These are phyloP conservation scores for Benthosema pterotum DNA, from an alignment of 2,797 vertebrate species.

Conservation along the genomic window DNA sequence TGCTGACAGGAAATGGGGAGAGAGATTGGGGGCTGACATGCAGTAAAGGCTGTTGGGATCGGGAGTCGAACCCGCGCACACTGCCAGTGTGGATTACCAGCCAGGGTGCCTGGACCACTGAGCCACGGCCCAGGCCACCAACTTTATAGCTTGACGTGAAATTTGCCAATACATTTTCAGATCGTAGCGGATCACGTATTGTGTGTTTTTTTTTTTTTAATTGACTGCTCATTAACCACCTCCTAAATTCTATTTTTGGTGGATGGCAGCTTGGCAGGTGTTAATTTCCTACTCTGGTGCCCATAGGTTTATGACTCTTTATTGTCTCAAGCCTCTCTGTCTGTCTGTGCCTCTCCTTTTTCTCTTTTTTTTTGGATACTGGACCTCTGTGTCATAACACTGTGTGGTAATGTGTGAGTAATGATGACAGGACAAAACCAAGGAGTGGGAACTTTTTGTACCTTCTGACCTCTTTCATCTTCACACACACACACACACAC, in stretches of 20 bases:
- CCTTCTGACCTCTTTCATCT: conserved; percentile 11
- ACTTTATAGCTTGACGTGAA: too few relatives aligned
- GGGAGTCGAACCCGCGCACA: too few relatives aligned
- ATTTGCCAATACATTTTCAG: too few relatives aligned
- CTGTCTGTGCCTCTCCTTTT: not conserved
- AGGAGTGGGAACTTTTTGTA: not conserved
- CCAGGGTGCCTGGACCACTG: too few relatives aligned
- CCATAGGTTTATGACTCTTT: not conserved
- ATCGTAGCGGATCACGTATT: too few relatives aligned
- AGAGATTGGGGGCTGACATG: too few relatives aligned
- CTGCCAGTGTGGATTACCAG: too few relatives aligned
- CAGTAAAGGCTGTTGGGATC: too few relatives aligned
- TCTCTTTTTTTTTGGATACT: not conserved
- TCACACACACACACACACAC: conserved; percentile 8
- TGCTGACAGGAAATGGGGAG: too few relatives aligned
- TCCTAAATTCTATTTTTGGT: too few relatives aligned
- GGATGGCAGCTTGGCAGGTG: too few relatives aligned
- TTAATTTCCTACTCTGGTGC: not conserved
- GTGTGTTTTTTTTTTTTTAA: not conserved
- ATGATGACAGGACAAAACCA: not conserved
- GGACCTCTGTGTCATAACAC: not conserved
- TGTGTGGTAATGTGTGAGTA: not conserved
- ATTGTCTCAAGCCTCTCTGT: not conserved
- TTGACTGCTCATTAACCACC: not conserved
- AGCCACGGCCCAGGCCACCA: too few relatives aligned